A percentile compares a stretch with the other conserved stretches of the same genome.
Evolutionary conservation across 2,113 vertebrate genomes (phyloP).

Genomic region (Acanthisitta chloris): DNA sequence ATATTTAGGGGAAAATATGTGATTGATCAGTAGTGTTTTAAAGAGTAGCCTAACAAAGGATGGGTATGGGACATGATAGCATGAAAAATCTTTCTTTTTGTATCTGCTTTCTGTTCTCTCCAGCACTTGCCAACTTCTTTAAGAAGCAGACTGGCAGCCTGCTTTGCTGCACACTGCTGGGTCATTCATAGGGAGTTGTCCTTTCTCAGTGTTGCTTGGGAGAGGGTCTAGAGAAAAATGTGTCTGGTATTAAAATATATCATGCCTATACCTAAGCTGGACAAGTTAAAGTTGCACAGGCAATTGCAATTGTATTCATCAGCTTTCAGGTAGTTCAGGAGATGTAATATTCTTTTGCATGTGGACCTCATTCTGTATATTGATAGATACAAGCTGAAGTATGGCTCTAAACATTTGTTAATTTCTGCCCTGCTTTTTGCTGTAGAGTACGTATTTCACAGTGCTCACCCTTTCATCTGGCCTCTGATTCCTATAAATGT

Average conservation of each 20-base stretch:
- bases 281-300: neutral
- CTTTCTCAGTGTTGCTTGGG: neutral
- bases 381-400: neutral
- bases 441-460: accelerated
- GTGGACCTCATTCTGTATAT: accelerated
- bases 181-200: accelerated
- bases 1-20: neutral
- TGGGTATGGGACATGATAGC: neutral
- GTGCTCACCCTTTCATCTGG: neutral
- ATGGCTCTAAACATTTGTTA: neutral
- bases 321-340: neutral
- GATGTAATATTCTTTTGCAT: neutral
- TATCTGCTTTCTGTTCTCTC: neutral
- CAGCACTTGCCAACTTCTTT: neutral
- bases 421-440: neutral
- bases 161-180: accelerated
- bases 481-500: neutral
- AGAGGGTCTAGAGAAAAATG: neutral
- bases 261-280: accelerated
- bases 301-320: neutral
- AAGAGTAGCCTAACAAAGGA: neutral
- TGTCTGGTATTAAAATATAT: neutral
- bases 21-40: neutral
- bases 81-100: neutral
- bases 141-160: neutral